A percentile compares a stretch with the other conserved stretches of the same genome.
These are phyloP conservation scores for Drosophila neutralis DNA, from an alignment of 2,888 invertebrate genomes.

Conservation along the genomic window DNA sequence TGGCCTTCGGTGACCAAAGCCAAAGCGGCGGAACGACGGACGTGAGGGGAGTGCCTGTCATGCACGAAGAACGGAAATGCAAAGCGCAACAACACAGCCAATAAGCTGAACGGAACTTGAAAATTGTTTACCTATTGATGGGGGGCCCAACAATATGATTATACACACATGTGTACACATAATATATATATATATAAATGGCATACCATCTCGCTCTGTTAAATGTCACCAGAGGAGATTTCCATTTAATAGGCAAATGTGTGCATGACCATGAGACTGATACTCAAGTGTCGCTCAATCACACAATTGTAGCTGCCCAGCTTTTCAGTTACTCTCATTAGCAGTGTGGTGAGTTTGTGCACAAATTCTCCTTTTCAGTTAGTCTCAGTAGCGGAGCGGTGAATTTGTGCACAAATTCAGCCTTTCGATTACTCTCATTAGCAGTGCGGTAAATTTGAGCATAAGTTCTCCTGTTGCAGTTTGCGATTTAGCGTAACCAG, in stretches of 20 bases:
- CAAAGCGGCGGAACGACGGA: slow-evolving; percentile 37
- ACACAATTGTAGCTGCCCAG: slow-evolving; percentile 1
- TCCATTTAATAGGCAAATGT: slow-evolving; percentile 11
- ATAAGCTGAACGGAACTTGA: slow-evolving; percentile 66
- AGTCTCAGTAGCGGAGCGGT: neutral
- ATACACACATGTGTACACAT: neutral
- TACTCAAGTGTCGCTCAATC: slow-evolving; percentile 18
- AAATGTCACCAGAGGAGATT: slow-evolving; percentile 21
- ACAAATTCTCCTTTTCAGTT: neutral
- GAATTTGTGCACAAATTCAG: neutral
- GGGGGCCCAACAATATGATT: slow-evolving; percentile 34
- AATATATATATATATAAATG: neutral
- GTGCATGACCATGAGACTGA: slow-evolving; percentile 14
- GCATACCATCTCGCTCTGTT: slow-evolving; percentile 18
- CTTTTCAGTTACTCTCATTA: neutral
- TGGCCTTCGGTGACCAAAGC: slow-evolving; percentile 74
- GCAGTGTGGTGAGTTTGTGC: neutral
- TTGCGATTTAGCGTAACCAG: neutral
- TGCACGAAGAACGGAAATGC: slow-evolving; percentile 80
- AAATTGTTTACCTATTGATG: slow-evolving; percentile 68
- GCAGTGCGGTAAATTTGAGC: neutral
- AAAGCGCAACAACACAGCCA: slow-evolving; percentile 54
- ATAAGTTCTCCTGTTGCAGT: neutral
- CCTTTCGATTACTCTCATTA: neutral
- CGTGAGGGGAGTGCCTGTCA: slow-evolving; percentile 55